A percentile compares a stretch with the other conserved stretches of the same genome.
phyloP scores from a whole-genome alignment of 2,113 vertebrate genomes.

The Pholis gunnellus region DNA sequence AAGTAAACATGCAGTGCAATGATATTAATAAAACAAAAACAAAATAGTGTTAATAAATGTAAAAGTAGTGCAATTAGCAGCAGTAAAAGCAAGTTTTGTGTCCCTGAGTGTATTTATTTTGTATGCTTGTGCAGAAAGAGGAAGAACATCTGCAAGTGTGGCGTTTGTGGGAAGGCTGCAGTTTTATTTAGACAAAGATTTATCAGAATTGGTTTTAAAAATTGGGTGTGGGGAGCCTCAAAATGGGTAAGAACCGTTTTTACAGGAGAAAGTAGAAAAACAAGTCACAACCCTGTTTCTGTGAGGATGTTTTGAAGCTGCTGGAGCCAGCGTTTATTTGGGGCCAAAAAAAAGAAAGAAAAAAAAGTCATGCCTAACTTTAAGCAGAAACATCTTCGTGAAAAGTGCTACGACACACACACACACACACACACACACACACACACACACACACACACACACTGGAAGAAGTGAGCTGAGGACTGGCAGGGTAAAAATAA shows the following conservation, averaged over 20 bases:
- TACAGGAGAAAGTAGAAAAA: background rate
- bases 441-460: background rate
- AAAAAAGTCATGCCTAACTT: background rate
- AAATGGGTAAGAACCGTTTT: background rate
- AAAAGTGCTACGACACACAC: background rate
- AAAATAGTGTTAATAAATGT: background rate
- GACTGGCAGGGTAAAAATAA: background rate
- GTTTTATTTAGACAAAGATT: background rate
- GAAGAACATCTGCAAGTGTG: background rate
- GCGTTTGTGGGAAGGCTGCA: background rate
- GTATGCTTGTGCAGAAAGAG: background rate
- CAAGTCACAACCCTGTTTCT: background rate
- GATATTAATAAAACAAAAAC: background rate
- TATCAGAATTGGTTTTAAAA: background rate
- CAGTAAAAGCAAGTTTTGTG: background rate
- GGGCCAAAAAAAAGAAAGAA: background rate
- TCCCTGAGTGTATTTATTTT: background rate
- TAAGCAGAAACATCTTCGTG: background rate
- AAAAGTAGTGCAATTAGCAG: background rate
- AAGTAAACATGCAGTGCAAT: background rate
- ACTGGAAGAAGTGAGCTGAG: background rate
- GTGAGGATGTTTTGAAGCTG: background rate
- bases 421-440: no score
- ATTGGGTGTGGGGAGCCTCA: background rate
- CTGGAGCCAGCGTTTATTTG: background rate